Evolutionary conservation across 2,797 vertebrate genomes (phyloP), one percentile per base, ranked within the genome.

Genomic region (Crocidura indochinensis): DNA sequence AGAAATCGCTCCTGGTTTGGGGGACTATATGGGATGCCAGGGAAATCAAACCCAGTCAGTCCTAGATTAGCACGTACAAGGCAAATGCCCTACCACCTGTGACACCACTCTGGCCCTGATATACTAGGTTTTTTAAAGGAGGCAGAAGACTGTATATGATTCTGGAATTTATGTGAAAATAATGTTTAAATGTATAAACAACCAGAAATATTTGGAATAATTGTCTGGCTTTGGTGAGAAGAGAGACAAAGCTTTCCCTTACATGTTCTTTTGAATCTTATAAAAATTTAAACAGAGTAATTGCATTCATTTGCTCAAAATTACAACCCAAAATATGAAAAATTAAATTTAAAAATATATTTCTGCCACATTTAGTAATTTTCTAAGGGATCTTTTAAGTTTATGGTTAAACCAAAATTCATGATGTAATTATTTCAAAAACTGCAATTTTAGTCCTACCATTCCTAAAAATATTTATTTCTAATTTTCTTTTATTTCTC

Each of bases 291-390:
- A 83, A 49, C 27, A n/a, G 20, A 26, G 64, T 80, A 17, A 86
- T 47, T 72, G 20, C 83, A 74, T 19, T 56, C 74, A 65, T 44
- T 94, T 22, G 22, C 44, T 91, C 84, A 80, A 89, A 94, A 44
- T 44, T 10, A 24, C 64, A n/a, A 84, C 24, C 46, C 85, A 22
- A 71, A 85, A 88, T 75, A 2, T 71, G 81, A 67, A 85, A 91
- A 83, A 79, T 80, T 91, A 79, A 83, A 75, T 53, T 53, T 29
- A 90, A 89, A 14, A 53, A 84, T 78, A 12, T 11, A 73, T 82
- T 91, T 86, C 24, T 84, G 10, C 17, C 71, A 89, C 73, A 89
- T 49, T 79, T 62, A 44, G 60, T 71, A 74, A 91, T 64, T 72
- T 85, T 26, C 29, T 78, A 14, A 69, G 44, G 8, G 77, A 19